A percentile compares a stretch with the other conserved stretches of the same genome.
Evolutionary conservation across 35 echinoderm and acorn worm species (phyloP).

Genomic region (Acanthaster planci): DNA sequence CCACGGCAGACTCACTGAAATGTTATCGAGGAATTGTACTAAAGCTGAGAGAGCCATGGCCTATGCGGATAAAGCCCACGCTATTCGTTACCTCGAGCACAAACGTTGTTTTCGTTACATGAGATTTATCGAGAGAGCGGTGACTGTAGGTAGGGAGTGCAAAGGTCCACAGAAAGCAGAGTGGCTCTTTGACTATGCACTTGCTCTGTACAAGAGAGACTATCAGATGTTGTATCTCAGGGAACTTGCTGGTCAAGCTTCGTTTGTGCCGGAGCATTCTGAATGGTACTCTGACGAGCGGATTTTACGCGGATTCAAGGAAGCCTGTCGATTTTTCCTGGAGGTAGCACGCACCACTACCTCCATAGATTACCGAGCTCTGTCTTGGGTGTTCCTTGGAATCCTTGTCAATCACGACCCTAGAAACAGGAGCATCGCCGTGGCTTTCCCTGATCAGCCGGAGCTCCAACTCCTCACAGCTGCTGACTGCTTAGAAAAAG

Average conservation of each 20-base stretch:
- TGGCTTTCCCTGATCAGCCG: slow-evolving; percentile 30
- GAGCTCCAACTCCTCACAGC: slow-evolving; percentile 29
- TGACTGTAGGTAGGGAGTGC: slow-evolving; percentile 46
- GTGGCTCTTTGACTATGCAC: slow-evolving; percentile 85
- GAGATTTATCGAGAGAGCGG: slow-evolving; percentile 68
- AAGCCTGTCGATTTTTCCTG: slow-evolving; percentile 49
- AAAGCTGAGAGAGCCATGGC: slow-evolving; percentile 44
- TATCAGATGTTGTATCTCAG: slow-evolving; percentile 69
- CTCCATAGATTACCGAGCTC: slow-evolving; percentile 18
- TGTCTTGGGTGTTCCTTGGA: slow-evolving; percentile 82
- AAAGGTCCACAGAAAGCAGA: slow-evolving; percentile 42
- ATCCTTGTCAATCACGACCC: slow-evolving; percentile 73
- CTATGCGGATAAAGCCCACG: slow-evolving; percentile 61
- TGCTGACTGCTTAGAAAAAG: slow-evolving; percentile 55
- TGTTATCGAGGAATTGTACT: not conserved
- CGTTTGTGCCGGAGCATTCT: not conserved
- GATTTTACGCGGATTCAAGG: slow-evolving; percentile 38
- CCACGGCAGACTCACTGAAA: slow-evolving; percentile 18
- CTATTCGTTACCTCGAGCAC: slow-evolving; percentile 78
- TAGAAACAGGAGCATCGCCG: slow-evolving; percentile 11
- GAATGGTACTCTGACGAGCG: slow-evolving; percentile 1
- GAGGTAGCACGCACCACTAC: slow-evolving; percentile 41
- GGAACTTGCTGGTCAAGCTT: not conserved
- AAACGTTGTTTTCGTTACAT: slow-evolving; percentile 75
- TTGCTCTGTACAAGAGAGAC: slow-evolving; percentile 67